These are phyloP conservation scores for Festucalex cinctus DNA, from an alignment of 2,113 vertebrate species.

Conservation along the genomic window DNA sequence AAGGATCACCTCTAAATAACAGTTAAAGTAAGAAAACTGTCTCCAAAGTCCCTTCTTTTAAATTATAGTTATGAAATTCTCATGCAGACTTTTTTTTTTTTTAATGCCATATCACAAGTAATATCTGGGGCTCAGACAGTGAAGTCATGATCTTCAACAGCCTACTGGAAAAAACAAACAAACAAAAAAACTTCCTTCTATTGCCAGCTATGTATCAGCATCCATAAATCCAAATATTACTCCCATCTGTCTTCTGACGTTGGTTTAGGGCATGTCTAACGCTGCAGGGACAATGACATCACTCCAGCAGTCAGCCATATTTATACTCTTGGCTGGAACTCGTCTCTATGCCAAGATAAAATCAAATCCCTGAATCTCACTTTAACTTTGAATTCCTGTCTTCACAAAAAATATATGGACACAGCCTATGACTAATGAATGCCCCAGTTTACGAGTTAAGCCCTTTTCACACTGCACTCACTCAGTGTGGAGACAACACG, in stretches of 20 bases:
- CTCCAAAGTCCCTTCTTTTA: not conserved
- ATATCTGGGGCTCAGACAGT: conserved; percentile 22
- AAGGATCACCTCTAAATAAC: not conserved
- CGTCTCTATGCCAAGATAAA: not conserved
- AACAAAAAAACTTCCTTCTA: no score
- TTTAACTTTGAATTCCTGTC: not conserved
- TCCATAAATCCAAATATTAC: conserved; percentile 37
- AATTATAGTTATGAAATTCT: not conserved
- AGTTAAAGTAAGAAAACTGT: not conserved
- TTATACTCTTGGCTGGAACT: conserved; percentile 27
- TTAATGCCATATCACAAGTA: not conserved
- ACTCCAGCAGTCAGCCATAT: conserved; percentile 49
- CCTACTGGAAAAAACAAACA: conserved; percentile 17
- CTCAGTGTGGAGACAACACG: no score
- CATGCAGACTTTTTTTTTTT: not conserved
- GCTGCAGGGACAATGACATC: conserved; percentile 36
- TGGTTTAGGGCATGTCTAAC: conserved; percentile 31
- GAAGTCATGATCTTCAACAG: conserved; percentile 34
- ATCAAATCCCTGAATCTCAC: not conserved
- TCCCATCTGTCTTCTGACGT: conserved; percentile 28
- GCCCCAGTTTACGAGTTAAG: no score
- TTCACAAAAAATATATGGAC: not conserved
- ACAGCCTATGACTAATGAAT: no score
- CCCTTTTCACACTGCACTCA: no score
- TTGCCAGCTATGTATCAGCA: conserved; percentile 36